phyloP scores from a whole-genome alignment of 2,113 vertebrate species.

The Bagarius yarrelli region DNA sequence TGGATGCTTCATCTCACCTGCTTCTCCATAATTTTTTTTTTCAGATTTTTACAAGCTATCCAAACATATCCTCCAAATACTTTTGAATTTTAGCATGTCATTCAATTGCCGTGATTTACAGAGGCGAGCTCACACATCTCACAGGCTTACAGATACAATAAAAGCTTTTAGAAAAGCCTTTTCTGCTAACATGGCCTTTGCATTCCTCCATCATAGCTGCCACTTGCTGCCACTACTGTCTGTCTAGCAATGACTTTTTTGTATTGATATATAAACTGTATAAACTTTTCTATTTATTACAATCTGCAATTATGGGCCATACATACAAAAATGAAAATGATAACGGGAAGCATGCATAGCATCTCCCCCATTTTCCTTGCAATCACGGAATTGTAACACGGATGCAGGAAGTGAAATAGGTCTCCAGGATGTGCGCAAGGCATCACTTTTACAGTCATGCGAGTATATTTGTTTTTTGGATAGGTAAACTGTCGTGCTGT shows the following conservation, averaged over 20 bases:
- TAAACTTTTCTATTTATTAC: neutral
- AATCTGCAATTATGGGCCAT: neutral
- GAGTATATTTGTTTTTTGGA: conserved; percentile 18
- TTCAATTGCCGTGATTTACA: conserved; percentile 46
- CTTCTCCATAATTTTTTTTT: conserved; percentile 63
- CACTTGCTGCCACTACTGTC: conserved; percentile 8
- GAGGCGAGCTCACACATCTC: conserved; percentile 58
- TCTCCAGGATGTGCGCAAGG: conserved; percentile 59
- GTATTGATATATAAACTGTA: neutral
- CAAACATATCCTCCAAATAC: conserved; percentile 50
- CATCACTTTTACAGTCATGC: conserved; percentile 11
- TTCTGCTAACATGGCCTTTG: conserved; percentile 57
- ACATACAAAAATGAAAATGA: neutral
- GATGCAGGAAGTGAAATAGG: conserved; percentile 55
- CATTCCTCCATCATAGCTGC: conserved; percentile 61
- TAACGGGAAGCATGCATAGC: neutral
- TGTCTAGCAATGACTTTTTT: neutral
- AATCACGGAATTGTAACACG: conserved; percentile 62
- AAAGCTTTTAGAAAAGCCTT: conserved; percentile 56
- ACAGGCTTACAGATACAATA: conserved; percentile 65
- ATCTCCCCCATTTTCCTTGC: neutral
- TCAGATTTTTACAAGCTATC: conserved; percentile 54
- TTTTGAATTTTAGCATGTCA: conserved; percentile 27
- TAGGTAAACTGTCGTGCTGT: conserved; percentile 3
- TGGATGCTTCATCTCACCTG: conserved; percentile 56